Evolutionary conservation across 1,140 invertebrate species (phyloP), one percentile per base, ranked within the genome.

Genomic region (Drosophila malerkotliana): DNA sequence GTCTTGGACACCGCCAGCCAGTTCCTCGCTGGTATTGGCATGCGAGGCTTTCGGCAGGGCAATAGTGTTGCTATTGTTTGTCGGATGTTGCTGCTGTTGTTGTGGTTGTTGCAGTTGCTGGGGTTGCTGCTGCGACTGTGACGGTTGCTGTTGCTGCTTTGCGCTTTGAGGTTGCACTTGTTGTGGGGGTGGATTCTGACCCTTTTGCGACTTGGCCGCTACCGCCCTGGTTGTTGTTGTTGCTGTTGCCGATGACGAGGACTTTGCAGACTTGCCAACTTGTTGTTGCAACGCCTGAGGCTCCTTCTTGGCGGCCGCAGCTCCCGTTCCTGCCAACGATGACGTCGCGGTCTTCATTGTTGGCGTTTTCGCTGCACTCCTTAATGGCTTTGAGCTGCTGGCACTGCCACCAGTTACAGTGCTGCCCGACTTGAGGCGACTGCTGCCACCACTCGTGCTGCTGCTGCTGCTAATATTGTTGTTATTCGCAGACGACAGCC

Each of bases 1-100:
- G 92, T 99, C 98, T 92, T 98, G 97, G 32, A 97, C 97, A 73
- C 96, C 97, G 75, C 96, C 96, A 68, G 95, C 95, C 93, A 96
- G 95, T 76, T 96, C 95, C 57, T 92, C 91, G 44, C 39, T 87
- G 28, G 90, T 89, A 24, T 91, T 91, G 41, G 90, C 90, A 73
- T 92, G 89, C 21, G 80, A 74, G 5, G 90, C 82, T 58, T 91
- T 91, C 10, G 91, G 91, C 54, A 92, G 26, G 0, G 87, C 41
- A 52, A 91, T 91, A 34, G 61, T 75, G 61, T 64, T 79, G 49
- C 64, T 77, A 48, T 68, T 87, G 63, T 60, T 77, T 3, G 68
- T 45, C 44, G 44, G 60, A 3, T 58, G 58, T 60, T 61, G 52
- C 18, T 45, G 60, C 9, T 66, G 72, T 45, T 72, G 64, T 7